A percentile compares a stretch with the other conserved stretches of the same genome.
phyloP scores from a whole-genome alignment of 1,140 invertebrate species.

The Rhynchophorus ferrugineus region DNA sequence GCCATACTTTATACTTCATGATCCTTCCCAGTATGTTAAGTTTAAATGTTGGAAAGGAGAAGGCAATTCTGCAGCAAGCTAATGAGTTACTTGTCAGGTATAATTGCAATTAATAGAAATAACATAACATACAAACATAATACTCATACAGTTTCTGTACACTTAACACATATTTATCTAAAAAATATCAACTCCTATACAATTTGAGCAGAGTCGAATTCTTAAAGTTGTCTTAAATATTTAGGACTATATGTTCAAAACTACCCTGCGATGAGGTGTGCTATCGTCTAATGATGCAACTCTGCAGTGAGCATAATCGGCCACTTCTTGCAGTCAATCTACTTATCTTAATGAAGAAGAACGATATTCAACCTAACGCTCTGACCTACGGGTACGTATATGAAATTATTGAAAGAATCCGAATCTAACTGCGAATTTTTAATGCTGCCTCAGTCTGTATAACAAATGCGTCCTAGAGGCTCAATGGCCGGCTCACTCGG shows the following conservation, averaged over 20 bases:
- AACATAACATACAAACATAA: not conserved
- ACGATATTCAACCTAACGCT: constrained; percentile 91
- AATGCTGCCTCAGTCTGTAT: constrained; percentile 44
- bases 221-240: too few relatives aligned
- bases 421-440: constrained; percentile 1
- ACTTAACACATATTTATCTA: too few relatives aligned
- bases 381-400: constrained; percentile 88
- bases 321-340: constrained; percentile 93
- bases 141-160: too few relatives aligned
- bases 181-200: too few relatives aligned
- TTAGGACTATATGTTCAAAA: constrained; percentile 64
- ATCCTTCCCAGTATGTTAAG: constrained; percentile 76
- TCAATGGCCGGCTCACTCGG: constrained; percentile 78
- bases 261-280: constrained; percentile 93
- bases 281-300: constrained; percentile 96
- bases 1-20: constrained; percentile 96
- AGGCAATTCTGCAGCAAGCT: constrained; percentile 71
- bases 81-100: constrained; percentile 74
- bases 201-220: too few relatives aligned
- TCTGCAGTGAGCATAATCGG: constrained; percentile 90
- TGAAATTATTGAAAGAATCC: constrained; percentile 38
- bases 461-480: constrained; percentile 81
- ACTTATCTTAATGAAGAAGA: constrained; percentile 91
- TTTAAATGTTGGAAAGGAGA: constrained; percentile 56
- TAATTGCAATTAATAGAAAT: not conserved